Evolutionary conservation across 2,113 vertebrate genomes (phyloP).

Genomic region (Sprattus sprattus): DNA sequence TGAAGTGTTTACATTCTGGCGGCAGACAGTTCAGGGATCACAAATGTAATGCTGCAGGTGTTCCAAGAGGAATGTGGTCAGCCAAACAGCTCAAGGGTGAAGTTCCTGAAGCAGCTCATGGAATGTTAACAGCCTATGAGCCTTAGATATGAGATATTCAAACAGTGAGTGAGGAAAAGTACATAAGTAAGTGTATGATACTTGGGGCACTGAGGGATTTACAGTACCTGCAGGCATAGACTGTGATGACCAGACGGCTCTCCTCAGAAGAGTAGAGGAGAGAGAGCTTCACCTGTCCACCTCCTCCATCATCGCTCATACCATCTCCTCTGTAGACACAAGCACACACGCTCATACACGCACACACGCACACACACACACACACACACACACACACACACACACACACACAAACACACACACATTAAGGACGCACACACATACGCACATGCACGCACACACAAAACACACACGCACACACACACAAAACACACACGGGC

Average conservation of each 20-base stretch:
- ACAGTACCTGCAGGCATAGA: slow-evolving; percentile 82
- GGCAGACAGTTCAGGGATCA: neutral
- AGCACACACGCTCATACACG: slow-evolving; percentile 9
- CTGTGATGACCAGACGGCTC: slow-evolving; percentile 75
- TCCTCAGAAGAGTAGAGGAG: slow-evolving; percentile 79
- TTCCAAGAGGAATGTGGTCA: neutral
- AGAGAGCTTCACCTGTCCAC: slow-evolving; percentile 78
- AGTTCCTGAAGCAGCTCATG: neutral
- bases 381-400: neutral
- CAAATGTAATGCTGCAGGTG: neutral
- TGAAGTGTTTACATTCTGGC: neutral
- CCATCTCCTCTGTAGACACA: slow-evolving; percentile 48
- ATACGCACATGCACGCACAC: slow-evolving; percentile 12
- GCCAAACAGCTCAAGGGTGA: neutral
- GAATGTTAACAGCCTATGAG: neutral
- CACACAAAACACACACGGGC: neutral
- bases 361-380: neutral
- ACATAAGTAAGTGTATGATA: neutral
- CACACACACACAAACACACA: slow-evolving; percentile 24
- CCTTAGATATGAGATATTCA: neutral
- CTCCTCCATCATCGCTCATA: slow-evolving; percentile 44
- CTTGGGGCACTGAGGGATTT: neutral
- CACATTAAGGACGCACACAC: slow-evolving; percentile 41
- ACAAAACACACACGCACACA: neutral
- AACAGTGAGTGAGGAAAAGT: neutral